Evolutionary conservation across 2,888 invertebrate species (phyloP), one percentile per base, ranked within the genome.

Genomic region (Macropis europaea): DNA sequence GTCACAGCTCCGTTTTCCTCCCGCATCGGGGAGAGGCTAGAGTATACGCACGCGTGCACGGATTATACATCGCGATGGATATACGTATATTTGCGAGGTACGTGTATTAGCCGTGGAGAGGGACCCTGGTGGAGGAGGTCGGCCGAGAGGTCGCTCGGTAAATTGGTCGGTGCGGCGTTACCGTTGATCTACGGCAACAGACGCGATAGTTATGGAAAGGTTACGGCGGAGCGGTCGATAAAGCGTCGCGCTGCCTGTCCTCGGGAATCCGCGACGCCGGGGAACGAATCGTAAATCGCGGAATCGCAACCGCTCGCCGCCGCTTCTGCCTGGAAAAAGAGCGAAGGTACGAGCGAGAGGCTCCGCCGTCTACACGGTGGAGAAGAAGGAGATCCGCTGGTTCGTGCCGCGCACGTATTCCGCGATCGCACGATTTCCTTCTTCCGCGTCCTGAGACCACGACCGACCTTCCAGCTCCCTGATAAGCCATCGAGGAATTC

Each of bases 161-260:
- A 87, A 87, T 87, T 87, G 87, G 87, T 86, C 87, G 85, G 82
- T 77, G 80, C 73, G 74, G 85, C 83, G 82, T 84, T 82, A 83
- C 82, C 85, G 85, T 84, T 87, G 86, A 87, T 87, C 85, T 86
- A 87, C 85, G 85, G 84, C 85, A 84, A 84, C 82, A 83, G 83
- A 83, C 83, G 86, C 84, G 84, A 86, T 87, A 84, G 85, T 87
- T 86, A 84, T 85, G 87, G 82, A 87, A 87, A 86, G 86, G 86
- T 87, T 85, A 85, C 83, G 76, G 75, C 68, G 74, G 71, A 72
- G 79, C 81, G 80, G 80, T 86, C 83, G 83, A 85, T 82, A 85
- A 85, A 86, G 78, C 82, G 82, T 77, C 81, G 75, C 81, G 81
- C 72, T 74, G 81, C 76, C 82, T 82, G 83, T 84, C 82, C 78